Evolutionary conservation across 2,888 invertebrate species (phyloP), one percentile per base, ranked within the genome.

Genomic region (Cremastinae sp.): DNA sequence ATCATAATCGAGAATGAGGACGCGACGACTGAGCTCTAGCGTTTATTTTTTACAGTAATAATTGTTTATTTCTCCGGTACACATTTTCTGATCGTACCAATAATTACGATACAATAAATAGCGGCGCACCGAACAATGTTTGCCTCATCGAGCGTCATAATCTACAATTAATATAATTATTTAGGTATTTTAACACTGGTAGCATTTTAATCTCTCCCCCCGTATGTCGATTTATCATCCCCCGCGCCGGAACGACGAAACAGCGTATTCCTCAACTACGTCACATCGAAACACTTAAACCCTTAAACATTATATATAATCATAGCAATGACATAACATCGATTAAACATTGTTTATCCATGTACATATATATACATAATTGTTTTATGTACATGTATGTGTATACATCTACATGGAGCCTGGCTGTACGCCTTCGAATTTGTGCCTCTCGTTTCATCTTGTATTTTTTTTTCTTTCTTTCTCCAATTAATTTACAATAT

Each of bases 51-150:
- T 83, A 83, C 83, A 80, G 82, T 84, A 85, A 83, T 84, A 83
- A 83, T 84, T 82, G 75, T 81, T 84, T 83, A 83, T 82, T 82
- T 84, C 84, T 82, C 80, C 81, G 82, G 81, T 84, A 84, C 81
- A 84, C 54, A 34, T 70, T 20, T 12, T 71, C 62, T 72, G 74
- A 41, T 79, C 75, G 79, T 79, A 82, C 77, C 80, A 79, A 82
- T 79, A 75, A 74, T 84, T 84, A 81, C 81, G 79, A 81, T 84
- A 85, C 84, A 86, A 81, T 84, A 84, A 85, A 85, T 86, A 86
- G 82, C 75, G 79, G 73, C 80, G 79, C 74, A 82, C 80, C 80
- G 82, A 59, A 76, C 56, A 53, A 78, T 75, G 70, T 81, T 68
- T 64, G 66, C 53, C 45, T 45, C 43, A 28, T 65, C 54, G 59